Percentiles rank a stretch among this genome's conserved stretches.
phyloP scores from a whole-genome alignment of 2,797 vertebrate genomes.

The Silurus lanzhouensis region DNA sequence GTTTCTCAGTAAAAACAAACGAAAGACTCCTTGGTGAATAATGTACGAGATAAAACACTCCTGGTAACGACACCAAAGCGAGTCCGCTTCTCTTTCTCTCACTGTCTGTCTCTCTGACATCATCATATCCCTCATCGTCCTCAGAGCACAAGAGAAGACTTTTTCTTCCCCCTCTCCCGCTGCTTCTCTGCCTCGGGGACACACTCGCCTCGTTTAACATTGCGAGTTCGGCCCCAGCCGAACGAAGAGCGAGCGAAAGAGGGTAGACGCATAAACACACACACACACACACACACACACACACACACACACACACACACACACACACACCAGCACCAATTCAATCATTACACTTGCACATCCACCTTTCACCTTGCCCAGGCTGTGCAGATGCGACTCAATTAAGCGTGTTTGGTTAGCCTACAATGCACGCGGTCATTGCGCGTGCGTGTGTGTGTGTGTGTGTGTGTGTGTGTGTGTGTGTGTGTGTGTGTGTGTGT shows the following conservation, averaged over 20 bases:
- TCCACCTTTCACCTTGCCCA: slow-evolving; percentile 74
- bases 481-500: not conserved
- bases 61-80: not conserved
- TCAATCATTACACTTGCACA: slow-evolving; percentile 77
- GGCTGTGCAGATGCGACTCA: slow-evolving; percentile 73
- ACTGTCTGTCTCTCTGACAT: slow-evolving; percentile 23
- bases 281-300: too few species aligned
- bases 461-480: slow-evolving; percentile 13
- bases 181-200: slow-evolving; percentile 72
- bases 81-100: not conserved
- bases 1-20: too few species aligned
- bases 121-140: slow-evolving; percentile 44
- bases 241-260: slow-evolving; percentile 60
- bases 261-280: not conserved
- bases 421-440: slow-evolving; percentile 47
- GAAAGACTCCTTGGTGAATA: not conserved
- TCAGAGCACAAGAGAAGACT: slow-evolving; percentile 29
- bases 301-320: slow-evolving; percentile 6
- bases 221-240: slow-evolving; percentile 79
- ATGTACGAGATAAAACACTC: not conserved
- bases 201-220: slow-evolving; percentile 83
- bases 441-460: slow-evolving; percentile 60
- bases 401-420: slow-evolving; percentile 68
- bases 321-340: slow-evolving; percentile 69
- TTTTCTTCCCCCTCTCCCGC: not conserved